Percentiles rank a stretch among this genome's conserved stretches.
Conservation (phyloP, 2,797 vertebrate species). For the Staurois parvus region DNA sequence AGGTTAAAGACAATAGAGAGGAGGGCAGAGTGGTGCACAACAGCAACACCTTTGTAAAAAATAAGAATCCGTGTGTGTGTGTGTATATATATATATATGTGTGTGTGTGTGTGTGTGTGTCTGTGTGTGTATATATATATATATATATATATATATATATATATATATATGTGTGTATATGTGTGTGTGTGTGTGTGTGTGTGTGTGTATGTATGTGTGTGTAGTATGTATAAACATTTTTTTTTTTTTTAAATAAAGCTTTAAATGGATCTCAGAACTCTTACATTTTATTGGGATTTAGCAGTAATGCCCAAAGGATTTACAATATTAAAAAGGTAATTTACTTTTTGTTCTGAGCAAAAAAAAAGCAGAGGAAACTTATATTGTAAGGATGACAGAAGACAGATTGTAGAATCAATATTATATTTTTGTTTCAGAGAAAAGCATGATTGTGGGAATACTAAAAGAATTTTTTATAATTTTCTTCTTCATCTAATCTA, state of each 20-base stretch:
- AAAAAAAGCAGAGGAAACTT: slow-evolving; percentile 16
- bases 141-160: too few relatives aligned
- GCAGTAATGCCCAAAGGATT: neutral
- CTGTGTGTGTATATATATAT: too few relatives aligned
- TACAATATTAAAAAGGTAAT: neutral
- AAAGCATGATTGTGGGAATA: slow-evolving; percentile 12
- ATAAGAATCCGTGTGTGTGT: too few relatives aligned
- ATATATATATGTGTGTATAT: too few relatives aligned
- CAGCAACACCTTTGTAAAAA: too few relatives aligned
- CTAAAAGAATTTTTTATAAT: slow-evolving; percentile 37
- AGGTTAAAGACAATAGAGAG: too few relatives aligned
- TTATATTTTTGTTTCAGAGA: slow-evolving; percentile 47
- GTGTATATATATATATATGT: too few relatives aligned
- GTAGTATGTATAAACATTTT: too few relatives aligned
- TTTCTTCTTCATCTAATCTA: slow-evolving; percentile 42
- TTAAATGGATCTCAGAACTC: neutral
- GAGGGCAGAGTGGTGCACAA: too few relatives aligned
- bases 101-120: too few relatives aligned
- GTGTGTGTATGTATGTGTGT: too few relatives aligned
- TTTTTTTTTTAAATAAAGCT: neutral
- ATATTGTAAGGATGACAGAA: slow-evolving; percentile 37
- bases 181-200: too few relatives aligned
- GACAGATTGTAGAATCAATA: slow-evolving; percentile 46
- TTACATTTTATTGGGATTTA: neutral
- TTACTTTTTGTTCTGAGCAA: neutral